A percentile compares a stretch with the other conserved stretches of the same genome.
Conservation (phyloP, 2,888 invertebrate species). For the Phyllotreta cruciferae region DNA sequence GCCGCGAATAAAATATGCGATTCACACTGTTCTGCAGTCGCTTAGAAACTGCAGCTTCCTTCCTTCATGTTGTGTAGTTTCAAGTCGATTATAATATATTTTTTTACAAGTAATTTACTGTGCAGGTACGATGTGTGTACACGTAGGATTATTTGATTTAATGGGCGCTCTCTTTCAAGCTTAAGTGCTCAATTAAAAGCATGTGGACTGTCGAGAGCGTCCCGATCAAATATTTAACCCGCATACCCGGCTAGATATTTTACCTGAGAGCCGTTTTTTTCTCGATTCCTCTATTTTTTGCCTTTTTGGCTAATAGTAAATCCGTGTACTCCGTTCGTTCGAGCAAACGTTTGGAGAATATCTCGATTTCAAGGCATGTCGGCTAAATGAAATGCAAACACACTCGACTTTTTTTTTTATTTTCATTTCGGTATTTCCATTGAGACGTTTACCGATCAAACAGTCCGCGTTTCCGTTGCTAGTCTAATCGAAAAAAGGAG, state of each 20-base stretch:
- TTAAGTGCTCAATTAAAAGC: constrained; percentile 20
- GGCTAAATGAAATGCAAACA: constrained; percentile 25
- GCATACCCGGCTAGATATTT: neutral
- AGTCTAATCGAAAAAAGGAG: too few relatives aligned
- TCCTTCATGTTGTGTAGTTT: too few relatives aligned
- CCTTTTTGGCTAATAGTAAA: constrained; percentile 23
- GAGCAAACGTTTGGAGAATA: constrained; percentile 9
- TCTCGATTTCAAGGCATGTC: constrained; percentile 20
- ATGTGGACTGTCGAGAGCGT: neutral
- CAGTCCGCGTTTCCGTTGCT: neutral
- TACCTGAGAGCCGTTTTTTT: constrained; percentile 15
- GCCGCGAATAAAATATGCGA: too few relatives aligned
- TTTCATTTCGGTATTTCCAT: neutral
- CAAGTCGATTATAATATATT: too few relatives aligned
- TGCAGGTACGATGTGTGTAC: too few relatives aligned
- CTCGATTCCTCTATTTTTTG: too few relatives aligned
- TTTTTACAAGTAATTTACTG: too few relatives aligned
- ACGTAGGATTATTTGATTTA: neutral
- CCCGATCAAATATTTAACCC: constrained; percentile 17
- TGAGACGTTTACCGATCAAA: neutral
- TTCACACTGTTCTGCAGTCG: too few relatives aligned
- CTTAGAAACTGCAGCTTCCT: too few relatives aligned
- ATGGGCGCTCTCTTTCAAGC: constrained; percentile 20
- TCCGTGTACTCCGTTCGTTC: constrained; percentile 17
- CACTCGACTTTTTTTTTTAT: constrained; percentile 8